Percentiles rank a stretch among this genome's conserved stretches.
Evolutionary conservation across 2,888 invertebrate species (phyloP).

Genomic region (Yponomeuta cagnagella): DNA sequence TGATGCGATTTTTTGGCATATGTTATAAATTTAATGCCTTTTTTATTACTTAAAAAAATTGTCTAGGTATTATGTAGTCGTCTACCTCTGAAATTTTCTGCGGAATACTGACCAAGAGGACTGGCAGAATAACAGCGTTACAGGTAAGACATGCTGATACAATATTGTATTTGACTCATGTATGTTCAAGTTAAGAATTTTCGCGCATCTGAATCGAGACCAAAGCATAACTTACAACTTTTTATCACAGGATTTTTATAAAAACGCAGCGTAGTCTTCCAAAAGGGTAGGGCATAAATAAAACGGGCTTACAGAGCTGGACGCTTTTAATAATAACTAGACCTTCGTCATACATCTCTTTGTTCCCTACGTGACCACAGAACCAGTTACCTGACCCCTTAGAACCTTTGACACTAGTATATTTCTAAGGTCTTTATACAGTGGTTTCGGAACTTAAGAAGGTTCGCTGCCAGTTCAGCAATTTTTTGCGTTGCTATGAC

Average conservation of each 20-base stretch:
- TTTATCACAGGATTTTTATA: not conserved
- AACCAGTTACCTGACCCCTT: not conserved
- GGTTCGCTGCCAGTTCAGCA: conserved; percentile 11
- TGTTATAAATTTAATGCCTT: no score
- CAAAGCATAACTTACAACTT: not conserved
- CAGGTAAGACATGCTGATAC: no score
- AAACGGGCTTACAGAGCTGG: conserved; percentile 33
- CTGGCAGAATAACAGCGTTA: no score
- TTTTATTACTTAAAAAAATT: no score
- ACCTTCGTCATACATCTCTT: conserved; percentile 53
- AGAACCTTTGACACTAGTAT: not conserved
- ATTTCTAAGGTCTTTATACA: not conserved
- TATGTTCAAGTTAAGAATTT: not conserved
- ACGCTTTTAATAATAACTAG: conserved; percentile 52
- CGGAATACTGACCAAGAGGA: no score
- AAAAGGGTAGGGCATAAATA: conserved; percentile 38
- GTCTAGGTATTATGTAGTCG: no score
- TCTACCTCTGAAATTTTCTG: no score
- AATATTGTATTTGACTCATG: no score
- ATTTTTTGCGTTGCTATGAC: not conserved
- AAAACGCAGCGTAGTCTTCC: not conserved
- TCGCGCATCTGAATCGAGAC: not conserved
- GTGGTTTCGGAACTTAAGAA: not conserved
- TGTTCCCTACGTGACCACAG: conserved; percentile 50
- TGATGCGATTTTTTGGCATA: no score